Evolutionary conservation across 2,797 vertebrate genomes (phyloP).

Genomic region (Anguilla anguilla): DNA sequence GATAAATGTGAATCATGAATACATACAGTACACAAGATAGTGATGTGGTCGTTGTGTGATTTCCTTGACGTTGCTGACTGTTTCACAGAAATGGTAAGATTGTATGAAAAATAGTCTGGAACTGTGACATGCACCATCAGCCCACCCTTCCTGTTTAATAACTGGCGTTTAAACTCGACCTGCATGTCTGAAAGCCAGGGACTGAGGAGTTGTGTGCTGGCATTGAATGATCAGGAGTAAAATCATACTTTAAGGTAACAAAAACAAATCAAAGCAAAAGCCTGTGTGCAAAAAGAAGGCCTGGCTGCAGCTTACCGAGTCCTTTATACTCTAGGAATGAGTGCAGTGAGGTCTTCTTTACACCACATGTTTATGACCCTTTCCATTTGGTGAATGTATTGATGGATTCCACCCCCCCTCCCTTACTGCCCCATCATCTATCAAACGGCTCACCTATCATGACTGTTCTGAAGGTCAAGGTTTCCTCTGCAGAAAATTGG

Average conservation of each 20-base stretch:
- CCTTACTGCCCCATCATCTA: neutral
- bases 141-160: slow-evolving; percentile 13
- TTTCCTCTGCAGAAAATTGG: neutral
- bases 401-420: neutral
- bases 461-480: neutral
- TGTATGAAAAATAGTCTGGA: neutral
- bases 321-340: neutral
- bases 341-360: neutral
- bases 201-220: neutral
- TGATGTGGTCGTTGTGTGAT: neutral
- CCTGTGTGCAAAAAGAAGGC: neutral
- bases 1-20: neutral
- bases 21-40: neutral
- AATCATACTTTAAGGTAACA: neutral
- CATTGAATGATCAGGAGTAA: neutral
- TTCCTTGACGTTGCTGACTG: neutral
- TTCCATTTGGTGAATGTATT: neutral
- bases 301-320: neutral
- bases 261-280: neutral
- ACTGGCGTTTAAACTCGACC: slow-evolving; percentile 16
- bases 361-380: neutral
- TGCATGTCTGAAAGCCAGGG: neutral
- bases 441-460: neutral
- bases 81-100: slow-evolving; percentile 12
- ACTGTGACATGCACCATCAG: slow-evolving; percentile 33